Evolutionary conservation across 2,888 invertebrate species (phyloP).

Genomic region (Tuberolachnus salignus): DNA sequence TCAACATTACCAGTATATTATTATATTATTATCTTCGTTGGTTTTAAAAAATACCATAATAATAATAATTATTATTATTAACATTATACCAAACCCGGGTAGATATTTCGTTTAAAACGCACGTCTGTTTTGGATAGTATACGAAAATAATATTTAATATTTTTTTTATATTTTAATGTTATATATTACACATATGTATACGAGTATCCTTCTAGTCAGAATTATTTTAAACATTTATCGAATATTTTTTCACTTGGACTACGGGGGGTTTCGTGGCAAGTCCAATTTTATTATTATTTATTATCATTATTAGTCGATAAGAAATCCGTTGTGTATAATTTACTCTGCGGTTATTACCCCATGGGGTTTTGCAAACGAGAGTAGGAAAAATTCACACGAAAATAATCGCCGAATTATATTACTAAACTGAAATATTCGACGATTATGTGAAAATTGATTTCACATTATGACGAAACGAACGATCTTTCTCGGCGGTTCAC

Average conservation of each 20-base stretch:
- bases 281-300: no score
- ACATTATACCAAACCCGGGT: no score
- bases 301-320: background rate
- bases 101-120: background rate
- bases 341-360: background rate
- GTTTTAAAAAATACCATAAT: background rate
- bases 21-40: background rate
- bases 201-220: background rate
- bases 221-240: slow-evolving; percentile 6
- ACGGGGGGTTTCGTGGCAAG: background rate
- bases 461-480: background rate
- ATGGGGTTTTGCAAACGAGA: background rate
- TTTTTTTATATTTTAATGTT: no score
- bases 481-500: background rate
- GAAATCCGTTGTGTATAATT: background rate
- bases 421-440: no score
- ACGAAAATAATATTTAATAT: background rate
- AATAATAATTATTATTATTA: background rate
- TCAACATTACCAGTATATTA: background rate
- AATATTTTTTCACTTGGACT: background rate
- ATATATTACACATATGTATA: background rate
- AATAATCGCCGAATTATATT: no score
- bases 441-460: background rate
- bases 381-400: no score
- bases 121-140: slow-evolving; percentile 15